These are phyloP conservation scores for Excalfactoria chinensis DNA, from an alignment of 2,113 vertebrate genomes.

Conservation along the genomic window DNA sequence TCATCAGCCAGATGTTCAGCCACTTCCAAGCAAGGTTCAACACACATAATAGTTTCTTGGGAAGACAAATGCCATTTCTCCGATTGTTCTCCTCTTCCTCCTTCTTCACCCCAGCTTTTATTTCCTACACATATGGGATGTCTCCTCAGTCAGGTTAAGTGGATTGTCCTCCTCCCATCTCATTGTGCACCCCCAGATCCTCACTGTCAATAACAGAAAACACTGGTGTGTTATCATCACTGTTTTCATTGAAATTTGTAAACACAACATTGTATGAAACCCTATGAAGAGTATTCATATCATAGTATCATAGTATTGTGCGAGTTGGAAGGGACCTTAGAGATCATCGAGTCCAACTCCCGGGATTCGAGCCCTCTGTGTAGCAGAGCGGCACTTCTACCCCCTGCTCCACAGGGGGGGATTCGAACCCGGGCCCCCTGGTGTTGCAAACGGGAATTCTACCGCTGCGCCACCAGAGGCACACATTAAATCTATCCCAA, in stretches of 20 bases:
- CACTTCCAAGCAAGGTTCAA: not conserved
- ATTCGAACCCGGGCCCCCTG: no score
- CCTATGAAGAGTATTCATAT: not conserved
- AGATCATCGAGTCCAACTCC: no score
- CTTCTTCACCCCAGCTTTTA: not conserved
- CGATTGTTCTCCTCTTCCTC: not conserved
- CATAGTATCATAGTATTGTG: no score
- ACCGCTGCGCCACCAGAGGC: no score
- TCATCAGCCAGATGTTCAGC: not conserved
- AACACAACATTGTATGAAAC: not conserved
- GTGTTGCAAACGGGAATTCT: no score
- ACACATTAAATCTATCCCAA: not conserved
- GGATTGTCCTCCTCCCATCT: not conserved
- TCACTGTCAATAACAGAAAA: not conserved
- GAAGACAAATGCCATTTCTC: not conserved
- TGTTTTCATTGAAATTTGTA: not conserved
- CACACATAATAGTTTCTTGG: not conserved
- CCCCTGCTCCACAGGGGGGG: no score
- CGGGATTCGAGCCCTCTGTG: no score
- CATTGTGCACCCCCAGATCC: not conserved
- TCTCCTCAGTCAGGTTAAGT: not conserved
- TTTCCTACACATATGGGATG: not conserved
- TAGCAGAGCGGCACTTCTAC: no score
- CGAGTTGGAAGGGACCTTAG: no score
- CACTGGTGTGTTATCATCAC: not conserved